phyloP scores from a whole-genome alignment of 2,797 vertebrate species.

The Channa striata region DNA sequence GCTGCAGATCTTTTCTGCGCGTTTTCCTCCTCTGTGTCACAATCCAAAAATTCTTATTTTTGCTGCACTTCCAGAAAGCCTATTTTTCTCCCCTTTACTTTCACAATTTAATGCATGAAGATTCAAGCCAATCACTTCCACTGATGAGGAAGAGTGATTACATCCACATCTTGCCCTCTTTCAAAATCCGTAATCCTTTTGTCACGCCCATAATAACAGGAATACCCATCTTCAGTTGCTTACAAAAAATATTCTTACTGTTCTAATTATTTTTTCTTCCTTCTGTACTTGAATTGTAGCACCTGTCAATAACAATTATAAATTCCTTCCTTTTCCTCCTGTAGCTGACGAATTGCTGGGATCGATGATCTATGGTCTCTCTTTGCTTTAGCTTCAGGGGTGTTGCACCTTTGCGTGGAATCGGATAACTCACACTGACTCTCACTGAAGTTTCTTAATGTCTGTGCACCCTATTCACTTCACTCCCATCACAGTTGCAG shows the following conservation, averaged over 20 bases:
- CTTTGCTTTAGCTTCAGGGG: conserved; percentile 51
- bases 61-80: conserved; percentile 40
- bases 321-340: conserved; percentile 53
- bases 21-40: conserved; percentile 33
- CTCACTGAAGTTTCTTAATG: conserved; percentile 33
- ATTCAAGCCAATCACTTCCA: conserved; percentile 7
- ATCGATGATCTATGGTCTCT: conserved; percentile 27
- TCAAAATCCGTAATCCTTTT: conserved; percentile 32
- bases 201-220: conserved; percentile 41
- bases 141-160: conserved; percentile 8
- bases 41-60: conserved; percentile 21
- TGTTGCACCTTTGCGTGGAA: conserved; percentile 32
- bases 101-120: conserved; percentile 18
- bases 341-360: conserved; percentile 63
- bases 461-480: conserved; percentile 47
- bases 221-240: conserved; percentile 43
- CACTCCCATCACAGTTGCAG: conserved; percentile 72
- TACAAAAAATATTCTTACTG: conserved; percentile 7
- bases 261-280: conserved; percentile 33
- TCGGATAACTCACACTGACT: conserved; percentile 20
- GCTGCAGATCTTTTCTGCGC: conserved; percentile 39
- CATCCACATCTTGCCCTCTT: conserved; percentile 29
- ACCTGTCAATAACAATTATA: conserved; percentile 26
- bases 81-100: conserved; percentile 23
- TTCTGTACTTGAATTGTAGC: conserved; percentile 20